These are phyloP conservation scores for Nemotelus pantherinus DNA, from an alignment of 2,888 invertebrate genomes.

Conservation along the genomic window DNA sequence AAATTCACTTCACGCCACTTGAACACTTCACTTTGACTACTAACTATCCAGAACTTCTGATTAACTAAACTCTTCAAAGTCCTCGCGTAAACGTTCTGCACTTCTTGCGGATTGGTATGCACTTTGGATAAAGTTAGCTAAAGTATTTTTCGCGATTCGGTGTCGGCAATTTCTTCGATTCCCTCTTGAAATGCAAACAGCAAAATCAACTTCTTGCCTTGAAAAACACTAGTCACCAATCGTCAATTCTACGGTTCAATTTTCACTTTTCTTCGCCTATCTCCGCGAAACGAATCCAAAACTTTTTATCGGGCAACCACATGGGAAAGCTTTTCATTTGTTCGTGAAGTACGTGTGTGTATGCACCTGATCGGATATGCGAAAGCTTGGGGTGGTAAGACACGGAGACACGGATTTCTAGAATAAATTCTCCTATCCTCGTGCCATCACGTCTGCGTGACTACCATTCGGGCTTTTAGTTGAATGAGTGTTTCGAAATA, in stretches of 20 bases:
- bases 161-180: not conserved
- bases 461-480: too few relatives aligned
- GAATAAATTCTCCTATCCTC: too few relatives aligned
- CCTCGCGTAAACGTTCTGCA: not conserved
- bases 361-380: not conserved
- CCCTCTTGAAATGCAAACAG: slow-evolving; percentile 14
- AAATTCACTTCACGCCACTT: not conserved
- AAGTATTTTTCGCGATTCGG: slow-evolving; percentile 2
- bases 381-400: not conserved
- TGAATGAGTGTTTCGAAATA: too few relatives aligned
- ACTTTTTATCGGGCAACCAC: not conserved
- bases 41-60: not conserved
- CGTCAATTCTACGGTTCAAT: slow-evolving; percentile 16
- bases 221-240: slow-evolving; percentile 6
- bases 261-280: slow-evolving; percentile 29
- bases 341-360: not conserved
- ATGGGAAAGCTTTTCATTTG: slow-evolving; percentile 5
- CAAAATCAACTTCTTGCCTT: not conserved
- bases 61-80: not conserved
- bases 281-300: not conserved
- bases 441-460: too few relatives aligned
- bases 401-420: too few relatives aligned
- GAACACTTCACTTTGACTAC: not conserved
- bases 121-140: not conserved
- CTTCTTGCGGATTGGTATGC: slow-evolving; percentile 8